phyloP scores from a whole-genome alignment of 30 jellyfish, hydroid and myxozoan genomes.

The Turritopsis rubra region DNA sequence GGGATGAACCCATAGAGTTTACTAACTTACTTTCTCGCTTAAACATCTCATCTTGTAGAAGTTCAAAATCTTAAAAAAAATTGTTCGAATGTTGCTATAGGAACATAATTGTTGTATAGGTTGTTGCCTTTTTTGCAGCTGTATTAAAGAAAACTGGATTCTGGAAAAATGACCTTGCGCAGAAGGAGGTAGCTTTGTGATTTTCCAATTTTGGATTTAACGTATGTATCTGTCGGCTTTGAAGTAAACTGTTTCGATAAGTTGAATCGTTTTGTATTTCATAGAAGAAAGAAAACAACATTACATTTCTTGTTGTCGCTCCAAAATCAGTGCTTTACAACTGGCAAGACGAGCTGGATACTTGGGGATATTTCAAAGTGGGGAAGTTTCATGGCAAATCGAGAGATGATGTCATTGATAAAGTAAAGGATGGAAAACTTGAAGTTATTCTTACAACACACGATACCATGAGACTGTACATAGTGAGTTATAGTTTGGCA shows the following conservation, averaged over 20 bases:
- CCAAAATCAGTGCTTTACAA: constrained; percentile 71
- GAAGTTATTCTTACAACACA: constrained; percentile 64
- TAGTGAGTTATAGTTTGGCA: constrained; percentile 28
- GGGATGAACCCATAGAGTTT: too few species aligned
- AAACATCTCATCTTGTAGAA: too few species aligned
- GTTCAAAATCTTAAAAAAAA: too few species aligned
- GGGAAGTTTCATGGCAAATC: constrained; percentile 55
- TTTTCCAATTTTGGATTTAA: neutral
- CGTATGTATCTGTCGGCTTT: too few species aligned
- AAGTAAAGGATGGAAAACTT: constrained; percentile 36
- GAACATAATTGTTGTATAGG: constrained; percentile 10
- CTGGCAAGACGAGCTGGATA: constrained; percentile 68
- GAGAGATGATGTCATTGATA: constrained; percentile 31
- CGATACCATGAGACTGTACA: constrained; percentile 56
- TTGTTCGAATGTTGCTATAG: too few species aligned
- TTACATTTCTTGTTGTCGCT: constrained; percentile 39
- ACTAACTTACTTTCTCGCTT: too few species aligned
- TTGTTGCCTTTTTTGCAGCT: constrained; percentile 50
- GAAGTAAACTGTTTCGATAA: too few species aligned
- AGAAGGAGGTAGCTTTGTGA: constrained; percentile 9
- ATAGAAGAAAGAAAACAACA: neutral
- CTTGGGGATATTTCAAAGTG: constrained; percentile 66
- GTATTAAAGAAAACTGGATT: constrained; percentile 46
- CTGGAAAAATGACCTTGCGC: constrained; percentile 11
- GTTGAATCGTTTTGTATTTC: too few species aligned